These are phyloP conservation scores for Euleptes europaea DNA, from an alignment of 2,113 vertebrate species.

Conservation along the genomic window DNA sequence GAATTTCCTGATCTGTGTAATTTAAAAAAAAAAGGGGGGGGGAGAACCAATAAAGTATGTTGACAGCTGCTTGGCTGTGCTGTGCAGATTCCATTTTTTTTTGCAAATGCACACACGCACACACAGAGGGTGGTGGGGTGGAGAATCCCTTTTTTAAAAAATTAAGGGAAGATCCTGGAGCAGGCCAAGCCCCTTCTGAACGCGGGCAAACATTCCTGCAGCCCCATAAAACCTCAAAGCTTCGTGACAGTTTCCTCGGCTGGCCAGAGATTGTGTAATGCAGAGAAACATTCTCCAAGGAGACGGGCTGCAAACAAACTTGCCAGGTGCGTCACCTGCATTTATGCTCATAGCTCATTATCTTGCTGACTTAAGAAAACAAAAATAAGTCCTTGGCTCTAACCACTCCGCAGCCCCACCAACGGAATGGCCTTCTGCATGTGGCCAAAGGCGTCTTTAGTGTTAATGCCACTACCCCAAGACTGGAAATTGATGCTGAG, in stretches of 20 bases:
- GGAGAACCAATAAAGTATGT: not conserved
- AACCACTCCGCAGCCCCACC: not conserved
- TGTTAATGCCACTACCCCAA: not conserved
- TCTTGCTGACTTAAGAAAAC: not conserved
- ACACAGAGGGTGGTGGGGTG: not conserved
- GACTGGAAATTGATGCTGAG: no score
- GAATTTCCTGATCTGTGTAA: not conserved
- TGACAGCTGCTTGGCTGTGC: not conserved
- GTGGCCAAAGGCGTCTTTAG: not conserved
- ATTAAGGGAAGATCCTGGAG: no score
- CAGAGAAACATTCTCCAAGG: not conserved
- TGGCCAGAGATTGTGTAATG: not conserved
- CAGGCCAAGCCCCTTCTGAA: not conserved
- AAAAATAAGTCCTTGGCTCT: not conserved
- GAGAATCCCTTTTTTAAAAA: not conserved
- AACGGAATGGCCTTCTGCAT: no score
- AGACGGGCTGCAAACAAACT: not conserved
- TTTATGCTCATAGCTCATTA: not conserved
- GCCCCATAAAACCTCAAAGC: not conserved
- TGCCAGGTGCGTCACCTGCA: not conserved
- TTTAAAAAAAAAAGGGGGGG: fast-evolving
- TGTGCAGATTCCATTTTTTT: not conserved
- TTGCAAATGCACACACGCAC: not conserved
- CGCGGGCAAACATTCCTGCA: no score
- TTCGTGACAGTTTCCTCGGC: not conserved